Evolutionary conservation across 2,113 vertebrate genomes (phyloP), one percentile per base, ranked within the genome.

Genomic region (Dryoscopus gambensis): DNA sequence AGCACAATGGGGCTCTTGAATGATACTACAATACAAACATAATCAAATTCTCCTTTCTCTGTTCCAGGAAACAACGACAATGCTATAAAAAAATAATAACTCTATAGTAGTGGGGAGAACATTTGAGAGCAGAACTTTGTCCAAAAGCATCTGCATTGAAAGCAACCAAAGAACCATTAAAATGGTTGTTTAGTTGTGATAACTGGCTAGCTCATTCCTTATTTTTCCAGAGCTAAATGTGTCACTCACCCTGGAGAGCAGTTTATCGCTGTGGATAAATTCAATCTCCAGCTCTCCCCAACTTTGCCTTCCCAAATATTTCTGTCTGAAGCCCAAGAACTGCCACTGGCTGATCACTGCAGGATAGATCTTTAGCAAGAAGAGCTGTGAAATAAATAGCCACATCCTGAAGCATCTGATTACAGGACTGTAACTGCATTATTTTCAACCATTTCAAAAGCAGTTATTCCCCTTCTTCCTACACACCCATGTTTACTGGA

Each of bases 31-130:
- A 92, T 65, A 57, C 22, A 89, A 81, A 89, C 33, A 73, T 71
- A 93, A 96, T 92, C 73, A 62, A 78, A 95, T 96, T 89, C 7
- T 84, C 79, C 76, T 87, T 86, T 64, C 69, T 77, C 64, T 95
- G 42, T 92, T 92, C 76, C 74, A 3, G 19, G 83, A 91, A 92
- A 82, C 7, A 8, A 93, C 0, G 12, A 77, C 1, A 25, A 47
- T 57, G 60, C n/a, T 77, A 81, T 56, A 6, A 60, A 85, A 74
- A 49, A 25, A 6, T 6, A 50, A 30, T 2, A 27, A 46, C 24
- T 50, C 42, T 50, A 5, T 7, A 37, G 31, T 6, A 9, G 37
- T 37, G 10, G 17, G n/a, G 44, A 39, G 4, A 3, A 25, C 13
- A 2, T 56, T 18, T 88, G n/a, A 71, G n/a, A 93, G 73, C 46